A percentile compares a stretch with the other conserved stretches of the same genome.
phyloP scores from a whole-genome alignment of 2,888 invertebrate species.

The Zaprionus bogoriensis region DNA sequence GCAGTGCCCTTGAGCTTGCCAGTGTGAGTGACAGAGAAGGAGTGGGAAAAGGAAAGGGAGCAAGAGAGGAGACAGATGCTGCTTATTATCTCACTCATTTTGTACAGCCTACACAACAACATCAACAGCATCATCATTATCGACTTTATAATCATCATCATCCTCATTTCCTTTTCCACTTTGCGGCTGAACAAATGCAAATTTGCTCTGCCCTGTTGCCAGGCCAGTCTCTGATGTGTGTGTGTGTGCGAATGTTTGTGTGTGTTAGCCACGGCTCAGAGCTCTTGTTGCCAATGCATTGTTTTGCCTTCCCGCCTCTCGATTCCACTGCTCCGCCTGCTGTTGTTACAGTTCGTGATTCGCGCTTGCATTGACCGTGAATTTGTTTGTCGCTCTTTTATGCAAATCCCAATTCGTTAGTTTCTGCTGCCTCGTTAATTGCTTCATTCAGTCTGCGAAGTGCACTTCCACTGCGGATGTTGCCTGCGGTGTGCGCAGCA shows the following conservation, averaged over 20 bases:
- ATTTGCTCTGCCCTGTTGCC: constrained; percentile 62
- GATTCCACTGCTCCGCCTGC: no score
- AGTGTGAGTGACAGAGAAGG: no score
- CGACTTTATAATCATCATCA: constrained; percentile 18
- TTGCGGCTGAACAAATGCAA: constrained; percentile 53
- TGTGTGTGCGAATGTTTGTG: constrained; percentile 1
- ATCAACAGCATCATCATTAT: constrained; percentile 5
- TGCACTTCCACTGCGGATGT: constrained; percentile 25
- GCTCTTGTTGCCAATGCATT: constrained; percentile 28
- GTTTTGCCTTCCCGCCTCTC: no score
- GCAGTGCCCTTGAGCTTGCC: no score
- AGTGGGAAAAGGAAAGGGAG: no score
- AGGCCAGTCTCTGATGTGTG: constrained; percentile 37
- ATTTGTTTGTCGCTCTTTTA: constrained; percentile 51
- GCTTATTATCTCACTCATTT: constrained; percentile 44
- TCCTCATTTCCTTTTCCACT: constrained; percentile 49
- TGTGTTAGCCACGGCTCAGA: constrained; percentile 20
- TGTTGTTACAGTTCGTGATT: constrained; percentile 40
- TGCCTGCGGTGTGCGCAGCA: constrained; percentile 8
- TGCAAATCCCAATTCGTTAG: constrained; percentile 47
- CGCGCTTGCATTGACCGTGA: constrained; percentile 69
- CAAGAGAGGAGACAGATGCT: constrained; percentile 5
- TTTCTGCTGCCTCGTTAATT: constrained; percentile 48
- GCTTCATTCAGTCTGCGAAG: constrained; percentile 47
- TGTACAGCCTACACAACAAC: constrained; percentile 61